Evolutionary conservation across 2,113 vertebrate species (phyloP), one percentile per base, ranked within the genome.

Genomic region (Terrapene triunguis): DNA sequence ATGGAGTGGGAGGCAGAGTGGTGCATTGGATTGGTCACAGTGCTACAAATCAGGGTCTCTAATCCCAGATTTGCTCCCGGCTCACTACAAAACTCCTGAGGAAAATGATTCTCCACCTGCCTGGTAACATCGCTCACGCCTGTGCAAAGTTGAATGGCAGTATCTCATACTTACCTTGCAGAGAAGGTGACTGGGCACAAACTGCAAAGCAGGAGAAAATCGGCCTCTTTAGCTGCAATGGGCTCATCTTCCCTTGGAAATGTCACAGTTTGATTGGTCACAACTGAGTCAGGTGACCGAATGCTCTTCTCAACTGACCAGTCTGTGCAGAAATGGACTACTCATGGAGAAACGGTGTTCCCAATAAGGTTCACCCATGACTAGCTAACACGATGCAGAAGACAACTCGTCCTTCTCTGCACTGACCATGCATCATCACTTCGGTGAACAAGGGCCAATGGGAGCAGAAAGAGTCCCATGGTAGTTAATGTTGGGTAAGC

Each of bases 351-450:
- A 29, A 55, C 12, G 59, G 48, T 2, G 3, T 19, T 72, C 94
- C 74, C 42, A 47, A 10, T 47, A 47, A 47, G 12, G 5, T 94
- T 92, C 53, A 82, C 5, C 2, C 12, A 35, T 50, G 3, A 65
- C 0, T 3, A 8, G 8, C 72, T 90, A 44, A 78, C 0, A 2
- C 32, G 42, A 1, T 19, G 12, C 10, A 57, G 5, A 7, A 76
- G 4, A 80, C 17, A 86, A 10, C 2, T 59, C 90, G 29, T 50
- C 6, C 2, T 65, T 84, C 17, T 76, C 44, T 85, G 3, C 9
- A 27, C 8, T 9, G 47, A 76, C 1, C 1, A 5, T 85, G 38
- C 72, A 76, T 9, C 65, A 72, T 10, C n/a, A 72, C 65, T 21
- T n/a, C 6, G 7, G 8, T 4, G n/a, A 69, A 69, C 42, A 78